Percentiles rank a stretch among this genome's conserved stretches.
These are phyloP conservation scores for Peromyscus melanophrys DNA, from an alignment of 2,797 vertebrate species.

Conservation along the genomic window DNA sequence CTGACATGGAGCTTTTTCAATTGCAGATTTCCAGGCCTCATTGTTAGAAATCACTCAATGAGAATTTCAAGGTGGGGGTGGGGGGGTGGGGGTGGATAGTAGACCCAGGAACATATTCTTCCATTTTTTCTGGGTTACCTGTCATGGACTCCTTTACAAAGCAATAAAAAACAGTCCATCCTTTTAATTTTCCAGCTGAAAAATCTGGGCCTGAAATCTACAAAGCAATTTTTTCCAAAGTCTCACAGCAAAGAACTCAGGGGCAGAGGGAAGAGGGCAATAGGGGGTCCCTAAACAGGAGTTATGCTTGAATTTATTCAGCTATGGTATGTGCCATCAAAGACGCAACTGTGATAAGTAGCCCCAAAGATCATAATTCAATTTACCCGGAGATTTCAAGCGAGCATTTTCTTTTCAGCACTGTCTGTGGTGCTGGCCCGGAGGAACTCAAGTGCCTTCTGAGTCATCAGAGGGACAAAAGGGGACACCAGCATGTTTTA, in stretches of 20 bases:
- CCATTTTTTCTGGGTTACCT: background rate
- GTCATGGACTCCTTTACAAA: background rate
- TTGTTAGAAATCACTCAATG: background rate
- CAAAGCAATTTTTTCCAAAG: slow-evolving; percentile 74
- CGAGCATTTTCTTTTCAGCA: background rate
- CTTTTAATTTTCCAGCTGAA: slow-evolving; percentile 77
- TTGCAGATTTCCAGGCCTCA: background rate
- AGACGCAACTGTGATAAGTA: background rate
- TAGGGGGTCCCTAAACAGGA: background rate
- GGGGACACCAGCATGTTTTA: background rate
- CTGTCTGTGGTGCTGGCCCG: background rate
- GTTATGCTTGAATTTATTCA: background rate
- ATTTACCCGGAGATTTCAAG: background rate
- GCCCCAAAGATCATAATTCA: background rate
- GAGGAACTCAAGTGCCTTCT: background rate
- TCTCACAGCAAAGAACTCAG: slow-evolving; percentile 69
- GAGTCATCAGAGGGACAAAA: background rate
- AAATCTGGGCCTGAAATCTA: slow-evolving; percentile 74
- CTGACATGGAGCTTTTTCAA: background rate
- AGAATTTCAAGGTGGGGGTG: background rate
- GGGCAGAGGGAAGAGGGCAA: slow-evolving; percentile 12
- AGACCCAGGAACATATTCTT: background rate
- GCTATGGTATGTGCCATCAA: background rate
- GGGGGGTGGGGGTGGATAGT: too few relatives aligned
- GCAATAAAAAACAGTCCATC: slow-evolving; percentile 24